These are phyloP conservation scores for Dynastes tityus DNA, from an alignment of 2,888 invertebrate species.

Conservation along the genomic window DNA sequence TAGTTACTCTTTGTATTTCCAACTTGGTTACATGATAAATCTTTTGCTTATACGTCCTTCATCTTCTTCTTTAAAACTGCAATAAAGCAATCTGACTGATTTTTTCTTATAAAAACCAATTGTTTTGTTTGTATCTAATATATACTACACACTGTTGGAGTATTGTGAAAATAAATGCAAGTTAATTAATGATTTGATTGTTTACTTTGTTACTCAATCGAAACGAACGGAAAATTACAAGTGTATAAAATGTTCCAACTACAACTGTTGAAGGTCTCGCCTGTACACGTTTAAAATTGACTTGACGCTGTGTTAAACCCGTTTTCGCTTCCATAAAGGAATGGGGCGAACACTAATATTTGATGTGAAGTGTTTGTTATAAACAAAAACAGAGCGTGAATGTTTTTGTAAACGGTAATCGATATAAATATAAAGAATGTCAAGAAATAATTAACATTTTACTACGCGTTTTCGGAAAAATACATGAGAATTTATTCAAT, in stretches of 20 bases:
- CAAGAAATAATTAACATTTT: no score
- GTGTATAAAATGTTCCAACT: constrained; percentile 35
- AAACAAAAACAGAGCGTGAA: no score
- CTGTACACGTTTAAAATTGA: neutral
- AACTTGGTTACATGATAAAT: no score
- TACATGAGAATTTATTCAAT: no score
- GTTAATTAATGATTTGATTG: constrained; percentile 3
- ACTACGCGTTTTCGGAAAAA: no score
- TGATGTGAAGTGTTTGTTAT: neutral
- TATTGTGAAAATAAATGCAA: neutral
- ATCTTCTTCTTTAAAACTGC: no score
- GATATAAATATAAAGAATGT: no score
- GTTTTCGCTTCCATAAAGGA: constrained; percentile 3
- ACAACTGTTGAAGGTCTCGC: constrained; percentile 28
- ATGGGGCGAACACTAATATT: neutral
- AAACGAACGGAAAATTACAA: constrained; percentile 33
- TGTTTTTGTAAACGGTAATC: neutral
- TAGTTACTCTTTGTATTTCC: no score
- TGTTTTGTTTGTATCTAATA: no score
- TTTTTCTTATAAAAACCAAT: no score
- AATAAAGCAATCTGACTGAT: no score
- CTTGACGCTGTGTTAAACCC: neutral
- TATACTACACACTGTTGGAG: neutral
- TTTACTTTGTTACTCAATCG: constrained; percentile 31
- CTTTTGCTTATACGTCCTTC: no score